Evolutionary conservation across 2,888 invertebrate species (phyloP).

Genomic region (Acanthosepion lycidas): DNA sequence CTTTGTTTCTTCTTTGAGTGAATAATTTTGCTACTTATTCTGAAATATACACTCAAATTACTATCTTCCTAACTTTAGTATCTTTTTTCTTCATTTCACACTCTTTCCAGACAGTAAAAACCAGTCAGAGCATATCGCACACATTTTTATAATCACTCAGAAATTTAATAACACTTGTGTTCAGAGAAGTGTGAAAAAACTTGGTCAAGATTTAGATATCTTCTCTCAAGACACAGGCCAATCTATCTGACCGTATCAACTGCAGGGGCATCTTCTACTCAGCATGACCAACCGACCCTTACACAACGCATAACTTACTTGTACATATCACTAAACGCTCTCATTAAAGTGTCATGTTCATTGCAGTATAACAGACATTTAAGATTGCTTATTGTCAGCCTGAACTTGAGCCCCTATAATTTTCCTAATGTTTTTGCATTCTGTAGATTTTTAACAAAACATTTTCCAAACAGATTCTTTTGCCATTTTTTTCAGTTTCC

Average conservation of each 20-base stretch:
- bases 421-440: neutral
- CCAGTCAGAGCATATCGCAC: neutral
- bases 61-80: neutral
- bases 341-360: neutral
- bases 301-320: neutral
- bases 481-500: neutral
- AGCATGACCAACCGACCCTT: neutral
- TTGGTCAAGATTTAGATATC: neutral
- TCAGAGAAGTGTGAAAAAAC: neutral
- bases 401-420: neutral
- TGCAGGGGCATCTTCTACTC: neutral
- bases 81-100: neutral
- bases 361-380: neutral
- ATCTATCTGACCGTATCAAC: neutral
- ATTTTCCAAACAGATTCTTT: neutral
- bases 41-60: neutral
- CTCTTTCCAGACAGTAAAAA: neutral
- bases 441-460: neutral
- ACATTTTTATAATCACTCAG: neutral
- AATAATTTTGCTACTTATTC: neutral
- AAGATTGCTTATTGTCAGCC: neutral
- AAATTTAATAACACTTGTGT: neutral
- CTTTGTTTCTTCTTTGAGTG: neutral
- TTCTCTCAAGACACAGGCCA: neutral
- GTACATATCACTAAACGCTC: neutral